Percentiles rank a stretch among this genome's conserved stretches.
phyloP scores from a whole-genome alignment of 1,140 invertebrate species.

The Helicoverpa armigera region DNA sequence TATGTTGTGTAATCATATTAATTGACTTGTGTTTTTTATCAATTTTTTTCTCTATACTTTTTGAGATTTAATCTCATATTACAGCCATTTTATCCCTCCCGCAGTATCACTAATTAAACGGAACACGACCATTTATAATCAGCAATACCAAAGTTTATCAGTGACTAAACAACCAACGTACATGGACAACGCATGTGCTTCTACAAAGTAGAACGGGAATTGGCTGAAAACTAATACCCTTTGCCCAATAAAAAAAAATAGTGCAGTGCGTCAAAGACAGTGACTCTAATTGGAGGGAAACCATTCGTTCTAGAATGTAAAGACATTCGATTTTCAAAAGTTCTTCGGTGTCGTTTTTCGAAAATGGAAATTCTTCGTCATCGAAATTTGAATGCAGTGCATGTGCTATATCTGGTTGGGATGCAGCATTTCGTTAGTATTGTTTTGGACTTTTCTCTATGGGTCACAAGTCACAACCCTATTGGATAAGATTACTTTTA shows the following conservation, averaged over 20 bases:
- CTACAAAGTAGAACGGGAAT: constrained; percentile 66
- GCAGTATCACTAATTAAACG: constrained; percentile 6
- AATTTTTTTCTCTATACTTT: not conserved
- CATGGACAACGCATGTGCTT: constrained; percentile 63
- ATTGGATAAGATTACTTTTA: not conserved
- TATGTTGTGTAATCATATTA: not conserved
- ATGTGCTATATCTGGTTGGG: constrained; percentile 69
- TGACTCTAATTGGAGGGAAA: not conserved
- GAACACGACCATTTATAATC: not conserved
- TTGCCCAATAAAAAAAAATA: constrained; percentile 22
- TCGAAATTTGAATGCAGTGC: constrained; percentile 63
- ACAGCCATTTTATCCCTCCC: constrained; percentile 3
- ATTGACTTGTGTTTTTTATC: not conserved
- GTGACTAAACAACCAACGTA: constrained; percentile 52
- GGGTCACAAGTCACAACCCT: not conserved
- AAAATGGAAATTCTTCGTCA: constrained; percentile 44
- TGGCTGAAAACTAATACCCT: constrained; percentile 58
- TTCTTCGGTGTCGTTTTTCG: not conserved
- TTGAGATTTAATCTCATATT: not conserved
- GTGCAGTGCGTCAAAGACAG: not conserved
- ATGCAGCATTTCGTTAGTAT: constrained; percentile 78
- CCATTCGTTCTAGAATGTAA: not conserved
- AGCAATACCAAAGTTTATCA: constrained; percentile 10
- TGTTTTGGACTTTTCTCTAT: constrained; percentile 5
- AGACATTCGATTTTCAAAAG: not conserved